Base-by-base conservation (phyloP, 2,797 vertebrate genomes). In the Fundulus diaphanus region DNA sequence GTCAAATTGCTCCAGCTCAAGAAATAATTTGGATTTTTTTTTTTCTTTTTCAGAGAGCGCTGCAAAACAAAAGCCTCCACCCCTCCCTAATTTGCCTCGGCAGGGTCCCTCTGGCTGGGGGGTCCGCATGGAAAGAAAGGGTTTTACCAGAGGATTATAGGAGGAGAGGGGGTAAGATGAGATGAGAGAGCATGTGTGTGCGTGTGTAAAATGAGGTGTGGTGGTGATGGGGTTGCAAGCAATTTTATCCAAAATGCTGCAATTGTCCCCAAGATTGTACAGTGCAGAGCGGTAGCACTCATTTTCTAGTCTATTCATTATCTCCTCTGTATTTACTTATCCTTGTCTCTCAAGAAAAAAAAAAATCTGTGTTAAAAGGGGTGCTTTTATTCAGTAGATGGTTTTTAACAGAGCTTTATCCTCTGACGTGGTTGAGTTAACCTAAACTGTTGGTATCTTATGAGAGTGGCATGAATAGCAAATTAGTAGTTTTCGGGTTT, bases 1-100 rank as follows among this genome's bases (percentile, higher is more conserved):
- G 98, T 96, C 96, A 99, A 98, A 98, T 97, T 97, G 97, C 97
- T 97, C 95, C 95, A 94, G 96, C 94, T 95, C 92, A 96, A 97
- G 92, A 97, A 98, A 97, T 95, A 96, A 97, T 95, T 96, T 96
- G 92, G 96, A 96, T 96, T 97, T 96, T 92, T 90, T 88, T 90
- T 87, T 66, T 79, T 94, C 92, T 52, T 86, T 90, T 92, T 94
- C 81, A 73, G 85, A 94, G 91, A 95, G 91, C 92, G 92, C 94
- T 92, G 92, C 95, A 93, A 99, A 97, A 99, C 97, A 99, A 99
- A 98, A 96, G 96, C 93, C 89, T 84, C 90, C 92, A 86, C 84
- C 87, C 87, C 87, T 85, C 91, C 92, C 93, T 95, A 96, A 96
- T 96, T 96, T 96, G 93, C 93, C 95, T 94, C 94, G 93, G 95